Percentiles rank a stretch among this genome's conserved stretches.
These are phyloP conservation scores for Eclectus roratus DNA, from an alignment of 2,113 vertebrate species.

Conservation along the genomic window DNA sequence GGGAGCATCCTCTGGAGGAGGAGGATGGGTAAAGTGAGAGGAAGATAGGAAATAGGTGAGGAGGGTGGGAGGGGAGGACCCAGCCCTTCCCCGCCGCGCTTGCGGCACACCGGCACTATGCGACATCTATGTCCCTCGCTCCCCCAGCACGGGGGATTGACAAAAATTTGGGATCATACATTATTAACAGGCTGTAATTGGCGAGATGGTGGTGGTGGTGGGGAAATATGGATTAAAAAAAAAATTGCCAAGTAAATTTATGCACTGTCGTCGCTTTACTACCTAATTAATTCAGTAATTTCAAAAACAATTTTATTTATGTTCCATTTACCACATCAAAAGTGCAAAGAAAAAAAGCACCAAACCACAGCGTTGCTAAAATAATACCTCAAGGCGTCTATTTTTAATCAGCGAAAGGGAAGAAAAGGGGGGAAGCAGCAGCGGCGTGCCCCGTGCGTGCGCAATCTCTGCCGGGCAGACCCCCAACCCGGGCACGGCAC, in stretches of 20 bases:
- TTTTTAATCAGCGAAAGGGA: constrained; percentile 73
- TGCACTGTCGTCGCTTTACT: constrained; percentile 68
- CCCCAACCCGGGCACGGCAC: constrained; percentile 64
- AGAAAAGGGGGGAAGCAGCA: neutral
- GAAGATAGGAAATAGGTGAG: neutral
- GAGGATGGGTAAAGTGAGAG: neutral
- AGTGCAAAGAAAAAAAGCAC: constrained; percentile 59
- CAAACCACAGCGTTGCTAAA: constrained; percentile 71
- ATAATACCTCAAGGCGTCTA: constrained; percentile 81
- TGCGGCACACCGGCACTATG: neutral
- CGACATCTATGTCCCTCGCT: neutral
- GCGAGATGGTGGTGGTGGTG: neutral
- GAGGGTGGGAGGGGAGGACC: neutral
- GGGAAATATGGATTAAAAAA: constrained; percentile 50
- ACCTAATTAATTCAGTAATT: constrained; percentile 83
- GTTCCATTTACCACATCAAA: constrained; percentile 81
- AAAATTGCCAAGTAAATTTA: constrained; percentile 62
- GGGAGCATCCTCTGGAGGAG: neutral
- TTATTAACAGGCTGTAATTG: neutral
- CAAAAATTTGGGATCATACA: neutral
- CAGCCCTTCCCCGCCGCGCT: neutral
- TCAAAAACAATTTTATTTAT: constrained; percentile 85
- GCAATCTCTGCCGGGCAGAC: constrained; percentile 74
- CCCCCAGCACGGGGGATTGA: neutral
- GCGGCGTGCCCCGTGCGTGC: constrained; percentile 31